These are phyloP conservation scores for Nyleta sp. DNA, from an alignment of 2,888 invertebrate genomes.

Conservation along the genomic window DNA sequence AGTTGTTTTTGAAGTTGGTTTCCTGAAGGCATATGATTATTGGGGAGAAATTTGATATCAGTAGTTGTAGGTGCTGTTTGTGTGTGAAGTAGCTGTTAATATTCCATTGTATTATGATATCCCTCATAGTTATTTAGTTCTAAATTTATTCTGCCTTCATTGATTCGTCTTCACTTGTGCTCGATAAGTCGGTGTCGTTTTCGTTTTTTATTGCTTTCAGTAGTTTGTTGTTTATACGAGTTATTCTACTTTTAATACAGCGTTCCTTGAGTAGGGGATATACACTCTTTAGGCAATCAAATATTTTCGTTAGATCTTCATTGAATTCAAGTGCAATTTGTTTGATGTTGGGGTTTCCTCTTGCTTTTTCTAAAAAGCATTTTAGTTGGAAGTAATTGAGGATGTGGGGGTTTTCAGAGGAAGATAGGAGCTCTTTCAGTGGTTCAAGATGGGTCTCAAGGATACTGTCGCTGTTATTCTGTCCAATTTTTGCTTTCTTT, in stretches of 20 bases:
- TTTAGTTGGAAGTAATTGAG: constrained; percentile 22
- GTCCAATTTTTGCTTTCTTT: too few relatives aligned
- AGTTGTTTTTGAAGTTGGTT: constrained; percentile 50
- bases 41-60: constrained; percentile 32
- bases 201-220: neutral
- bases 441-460: neutral
- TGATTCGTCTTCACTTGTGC: neutral
- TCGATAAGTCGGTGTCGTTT: neutral
- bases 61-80: constrained; percentile 56
- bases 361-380: constrained; percentile 29
- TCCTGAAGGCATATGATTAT: constrained; percentile 65
- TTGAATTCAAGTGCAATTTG: constrained; percentile 8
- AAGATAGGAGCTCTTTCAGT: neutral
- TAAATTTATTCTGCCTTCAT: neutral
- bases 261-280: constrained; percentile 14
- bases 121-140: neutral
- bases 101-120: constrained; percentile 28
- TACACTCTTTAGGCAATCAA: neutral
- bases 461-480: too few relatives aligned
- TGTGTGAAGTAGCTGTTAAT: constrained; percentile 40
- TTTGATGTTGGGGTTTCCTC: constrained; percentile 1
- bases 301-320: neutral
- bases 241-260: constrained; percentile 10
- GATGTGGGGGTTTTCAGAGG: neutral
- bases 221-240: constrained; percentile 13